phyloP scores from a whole-genome alignment of 2,797 vertebrate species.

The Smutsia temminckii region DNA sequence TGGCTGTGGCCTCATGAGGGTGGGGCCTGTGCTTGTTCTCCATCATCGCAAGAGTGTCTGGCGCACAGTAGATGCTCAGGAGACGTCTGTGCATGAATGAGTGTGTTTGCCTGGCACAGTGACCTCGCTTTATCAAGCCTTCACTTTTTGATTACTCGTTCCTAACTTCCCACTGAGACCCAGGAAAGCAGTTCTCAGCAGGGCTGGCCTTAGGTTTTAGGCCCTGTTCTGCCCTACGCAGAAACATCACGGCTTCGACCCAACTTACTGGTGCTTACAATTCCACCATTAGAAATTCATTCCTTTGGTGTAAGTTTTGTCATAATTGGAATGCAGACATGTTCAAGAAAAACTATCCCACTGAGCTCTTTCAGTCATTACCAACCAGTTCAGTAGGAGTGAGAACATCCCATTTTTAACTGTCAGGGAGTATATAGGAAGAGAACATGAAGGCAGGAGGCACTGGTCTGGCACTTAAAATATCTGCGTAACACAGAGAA shows the following conservation, averaged over 20 bases:
- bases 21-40: not conserved
- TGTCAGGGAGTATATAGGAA: not conserved
- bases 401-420: not conserved
- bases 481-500: rapidly evolving
- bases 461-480: not conserved
- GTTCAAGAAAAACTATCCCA: not conserved
- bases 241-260: rapidly evolving
- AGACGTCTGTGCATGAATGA: not conserved
- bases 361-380: not conserved
- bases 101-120: not conserved
- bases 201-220: not conserved
- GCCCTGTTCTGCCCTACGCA: not conserved
- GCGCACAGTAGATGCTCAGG: rapidly evolving
- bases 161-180: not conserved
- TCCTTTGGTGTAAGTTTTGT: not conserved
- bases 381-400: not conserved
- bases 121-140: not conserved
- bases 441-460: not conserved
- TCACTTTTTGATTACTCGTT: not conserved
- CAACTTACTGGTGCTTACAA: no score
- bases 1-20: not conserved
- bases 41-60: rapidly evolving
- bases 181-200: not conserved
- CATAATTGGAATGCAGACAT: not conserved
- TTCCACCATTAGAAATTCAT: not conserved